These are phyloP conservation scores for Leptodactylus fuscus DNA, from an alignment of 2,113 vertebrate species.

Conservation along the genomic window DNA sequence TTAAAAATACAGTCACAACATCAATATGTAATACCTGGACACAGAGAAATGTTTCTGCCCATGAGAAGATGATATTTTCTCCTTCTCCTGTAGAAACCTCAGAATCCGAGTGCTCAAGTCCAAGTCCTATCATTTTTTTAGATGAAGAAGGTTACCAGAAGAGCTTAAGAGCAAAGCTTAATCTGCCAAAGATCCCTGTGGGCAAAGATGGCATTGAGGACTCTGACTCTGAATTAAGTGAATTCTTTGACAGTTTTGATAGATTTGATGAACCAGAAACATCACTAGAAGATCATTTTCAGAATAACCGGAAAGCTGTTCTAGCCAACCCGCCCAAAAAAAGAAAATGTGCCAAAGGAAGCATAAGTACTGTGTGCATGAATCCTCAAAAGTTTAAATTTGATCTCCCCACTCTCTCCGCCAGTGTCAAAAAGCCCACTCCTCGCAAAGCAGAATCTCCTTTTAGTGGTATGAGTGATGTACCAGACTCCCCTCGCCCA, in stretches of 20 bases:
- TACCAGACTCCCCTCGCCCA: slow-evolving; percentile 85
- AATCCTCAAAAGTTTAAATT: slow-evolving; percentile 94
- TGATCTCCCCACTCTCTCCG: slow-evolving; percentile 88
- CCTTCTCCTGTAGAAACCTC: slow-evolving; percentile 87
- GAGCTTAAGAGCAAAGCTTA: slow-evolving; percentile 91
- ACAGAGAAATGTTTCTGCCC: slow-evolving; percentile 80
- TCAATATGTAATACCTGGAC: slow-evolving; percentile 79
- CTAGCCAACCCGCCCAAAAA: slow-evolving; percentile 71
- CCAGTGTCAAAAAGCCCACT: slow-evolving; percentile 92
- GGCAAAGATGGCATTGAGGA: slow-evolving; percentile 92
- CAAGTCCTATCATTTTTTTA: slow-evolving; percentile 96
- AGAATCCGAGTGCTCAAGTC: slow-evolving; percentile 94
- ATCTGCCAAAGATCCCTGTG: slow-evolving; percentile 92
- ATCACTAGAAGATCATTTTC: slow-evolving; percentile 72
- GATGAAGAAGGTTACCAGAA: slow-evolving; percentile 98
- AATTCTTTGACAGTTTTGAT: slow-evolving; percentile 99
- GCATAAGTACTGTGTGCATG: slow-evolving; percentile 76
- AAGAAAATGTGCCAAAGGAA: slow-evolving; percentile 71
- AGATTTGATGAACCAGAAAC: slow-evolving; percentile 93
- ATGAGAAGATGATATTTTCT: slow-evolving; percentile 72
- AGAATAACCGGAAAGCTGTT: slow-evolving; percentile 67
- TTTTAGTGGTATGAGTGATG: slow-evolving; percentile 77
- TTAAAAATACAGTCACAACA: slow-evolving; percentile 79
- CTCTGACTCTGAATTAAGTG: slow-evolving; percentile 97
- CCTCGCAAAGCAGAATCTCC: slow-evolving; percentile 91